Evolutionary conservation across 2,888 invertebrate species (phyloP), one percentile per base, ranked within the genome.

Genomic region (Dione vanillae): DNA sequence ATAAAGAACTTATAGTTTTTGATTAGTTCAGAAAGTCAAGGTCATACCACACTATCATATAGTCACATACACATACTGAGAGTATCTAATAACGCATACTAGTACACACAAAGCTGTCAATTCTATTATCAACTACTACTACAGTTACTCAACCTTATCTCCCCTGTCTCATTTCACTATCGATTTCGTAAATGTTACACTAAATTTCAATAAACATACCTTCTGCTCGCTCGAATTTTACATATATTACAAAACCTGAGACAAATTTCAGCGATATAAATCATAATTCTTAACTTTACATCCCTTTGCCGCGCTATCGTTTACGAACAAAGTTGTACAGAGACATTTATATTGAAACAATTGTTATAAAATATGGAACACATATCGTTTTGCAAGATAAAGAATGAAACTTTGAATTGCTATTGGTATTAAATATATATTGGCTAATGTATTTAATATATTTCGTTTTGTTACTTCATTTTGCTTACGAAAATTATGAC

Each of bases 341-440:
- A 40, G 59, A 65, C 65, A 67, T 56, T 70, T 65, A 47, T 20
- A 37, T 19, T 56, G 56, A 27, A 61, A 69, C 65, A 70, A 56
- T 70, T 54, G 67, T 54, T 52, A 41, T 70, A 70, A 72, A 72
- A 70, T 67, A 72, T 58, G 67, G 43, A 27, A 41, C 51, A 67
- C 72, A 70, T 72, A 70, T 72, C 51, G 67, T 70, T 70, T 59
- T 45, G 58, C 40, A 27, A 65, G 70, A 72, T 65, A 70, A 67
- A 66, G 70, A 65, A 67, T 27, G 40, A 70, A 65, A 72, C 40
- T 65, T 54, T 27, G 19, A 45, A 9, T 16, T 10, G 11, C 9
- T 51, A 49, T 64, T 49, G 14, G 0, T 49, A n/a, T n/a, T n/a
- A n/a, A n/a, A n/a, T n/a, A n/a, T n/a, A n/a, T n/a, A n/a, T n/a